Evolutionary conservation across 1,140 invertebrate species (phyloP), one percentile per base, ranked within the genome.

Genomic region (Diorhabda sublineata): DNA sequence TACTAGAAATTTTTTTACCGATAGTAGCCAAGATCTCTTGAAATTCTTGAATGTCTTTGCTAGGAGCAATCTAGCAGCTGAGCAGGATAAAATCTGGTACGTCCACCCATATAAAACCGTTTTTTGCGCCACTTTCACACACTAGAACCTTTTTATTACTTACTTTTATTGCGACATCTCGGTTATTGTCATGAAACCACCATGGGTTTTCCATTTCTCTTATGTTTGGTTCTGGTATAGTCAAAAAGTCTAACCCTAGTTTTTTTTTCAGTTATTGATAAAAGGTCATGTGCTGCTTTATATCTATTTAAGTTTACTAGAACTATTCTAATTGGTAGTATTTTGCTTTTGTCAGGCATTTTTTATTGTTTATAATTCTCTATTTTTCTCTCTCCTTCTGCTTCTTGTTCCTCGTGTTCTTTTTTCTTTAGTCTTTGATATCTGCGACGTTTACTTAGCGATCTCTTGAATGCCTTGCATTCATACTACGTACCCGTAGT

Each of bases 51-150:
- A 62, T 41, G 42, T 0, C 42, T 43, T 43, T 62, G 11, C 45
- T 62, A 5, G 61, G 61, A 42, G 61, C 42, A 5, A 62, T 43
- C 8, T 62, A 62, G 61, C 61, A 62, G 44, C 45, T 45, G 45
- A 43, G 11, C 42, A 62, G 43, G 42, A 41, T 45, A 41, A 41
- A 62, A 5, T 7, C 45, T 41, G 8, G 7, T 7, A 62, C 42
- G 8, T 41, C 8, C 8, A 42, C 5, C 42, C 61, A 62, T 26
- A 43, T 62, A 44, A 62, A 62, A 8, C 41, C 61, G 8, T 62
- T 41, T 4, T 8, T 42, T 7, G 61, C 4, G 3, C 9, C 42
- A 43, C 45, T 41, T 7, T n/a, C 44, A 8, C 4, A 7, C n/a
- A 62, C 42, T 0, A 7, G 42, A 42, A 41, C 8, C 8, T 8